Conservation (phyloP, 2,888 invertebrate genomes). For the Kuschelorhynchus macadamiae region DNA sequence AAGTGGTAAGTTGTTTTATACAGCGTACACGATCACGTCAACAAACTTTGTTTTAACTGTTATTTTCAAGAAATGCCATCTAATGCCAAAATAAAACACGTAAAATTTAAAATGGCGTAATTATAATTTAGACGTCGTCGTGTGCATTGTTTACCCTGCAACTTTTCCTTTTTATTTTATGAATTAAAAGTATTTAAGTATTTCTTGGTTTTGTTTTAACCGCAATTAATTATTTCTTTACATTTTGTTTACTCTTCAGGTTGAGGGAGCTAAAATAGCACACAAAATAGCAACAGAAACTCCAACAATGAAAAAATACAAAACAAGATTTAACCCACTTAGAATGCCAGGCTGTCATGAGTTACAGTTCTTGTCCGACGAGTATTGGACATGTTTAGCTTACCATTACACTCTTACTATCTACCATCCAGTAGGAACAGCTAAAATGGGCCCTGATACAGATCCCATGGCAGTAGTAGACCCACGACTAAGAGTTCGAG, state of each 20-base stretch:
- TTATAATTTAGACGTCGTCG: no score
- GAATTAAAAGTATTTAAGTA: no score
- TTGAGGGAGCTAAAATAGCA: constrained; percentile 82
- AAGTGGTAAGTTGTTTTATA: neutral
- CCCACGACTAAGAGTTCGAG: constrained; percentile 76
- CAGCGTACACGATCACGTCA: no score
- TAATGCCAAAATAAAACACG: no score
- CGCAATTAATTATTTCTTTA: no score
- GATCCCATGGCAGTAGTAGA: constrained; percentile 80
- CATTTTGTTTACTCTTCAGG: constrained; percentile 68
- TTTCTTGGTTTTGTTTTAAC: no score
- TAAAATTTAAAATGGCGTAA: no score
- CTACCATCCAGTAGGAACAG: constrained; percentile 86
- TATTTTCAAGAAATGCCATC: no score
- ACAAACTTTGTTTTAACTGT: no score
- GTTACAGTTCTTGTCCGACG: constrained; percentile 77
- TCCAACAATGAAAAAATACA: constrained; percentile 73
- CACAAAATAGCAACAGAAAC: constrained; percentile 74
- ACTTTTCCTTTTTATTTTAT: neutral
- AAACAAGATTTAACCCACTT: constrained; percentile 76
- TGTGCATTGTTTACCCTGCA: no score
- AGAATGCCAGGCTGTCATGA: constrained; percentile 78
- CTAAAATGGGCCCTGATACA: constrained; percentile 81
- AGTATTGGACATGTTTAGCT: constrained; percentile 84
- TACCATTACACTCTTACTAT: constrained; percentile 84